phyloP scores from a whole-genome alignment of 2,113 vertebrate species.

The Acinonyx jubatus region DNA sequence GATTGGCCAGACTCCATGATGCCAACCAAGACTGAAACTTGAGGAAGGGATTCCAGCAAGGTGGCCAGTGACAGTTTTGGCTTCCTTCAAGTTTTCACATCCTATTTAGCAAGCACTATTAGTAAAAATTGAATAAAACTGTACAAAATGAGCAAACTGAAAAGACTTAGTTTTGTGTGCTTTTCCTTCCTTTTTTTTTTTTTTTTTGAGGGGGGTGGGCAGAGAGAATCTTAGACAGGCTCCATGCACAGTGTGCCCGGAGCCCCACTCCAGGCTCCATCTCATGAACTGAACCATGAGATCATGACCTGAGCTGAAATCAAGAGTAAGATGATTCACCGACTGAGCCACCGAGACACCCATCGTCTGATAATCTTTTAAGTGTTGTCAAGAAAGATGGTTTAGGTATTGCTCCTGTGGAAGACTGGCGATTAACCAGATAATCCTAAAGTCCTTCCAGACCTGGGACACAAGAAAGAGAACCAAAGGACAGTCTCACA shows the following conservation, averaged over 20 bases:
- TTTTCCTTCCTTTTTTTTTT: neutral
- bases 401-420: neutral
- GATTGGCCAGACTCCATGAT: neutral
- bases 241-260: no score
- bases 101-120: neutral
- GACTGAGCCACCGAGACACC: no score
- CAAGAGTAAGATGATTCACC: no score
- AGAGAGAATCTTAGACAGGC: no score
- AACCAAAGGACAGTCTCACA: neutral
- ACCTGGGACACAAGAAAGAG: neutral
- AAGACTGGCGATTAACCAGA: neutral
- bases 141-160: neutral
- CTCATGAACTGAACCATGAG: no score
- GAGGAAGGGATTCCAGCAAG: neutral
- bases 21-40: neutral
- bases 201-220: no score
- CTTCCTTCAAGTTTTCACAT: neutral
- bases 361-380: neutral
- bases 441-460: neutral
- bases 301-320: no score
- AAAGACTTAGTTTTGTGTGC: neutral
- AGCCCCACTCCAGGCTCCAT: no score
- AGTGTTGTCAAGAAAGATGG: neutral
- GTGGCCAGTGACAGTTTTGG: neutral
- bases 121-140: neutral